phyloP scores from a whole-genome alignment of 1,140 invertebrate genomes.

The Artemia franciscana region DNA sequence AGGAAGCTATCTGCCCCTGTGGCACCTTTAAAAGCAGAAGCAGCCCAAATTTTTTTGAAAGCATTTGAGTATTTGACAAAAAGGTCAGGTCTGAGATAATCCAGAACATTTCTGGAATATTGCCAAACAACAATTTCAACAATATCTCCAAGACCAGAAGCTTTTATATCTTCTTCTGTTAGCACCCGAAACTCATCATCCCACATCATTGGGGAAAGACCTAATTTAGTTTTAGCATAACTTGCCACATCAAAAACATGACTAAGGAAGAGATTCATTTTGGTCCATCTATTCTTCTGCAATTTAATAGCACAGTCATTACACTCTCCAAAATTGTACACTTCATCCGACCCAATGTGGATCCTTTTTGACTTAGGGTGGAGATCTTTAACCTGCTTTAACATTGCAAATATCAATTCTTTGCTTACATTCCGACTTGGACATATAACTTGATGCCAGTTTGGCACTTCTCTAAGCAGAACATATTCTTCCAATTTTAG shows the following conservation, averaged over 20 bases:
- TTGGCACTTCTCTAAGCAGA: conserved; percentile 46
- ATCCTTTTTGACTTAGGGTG: conserved; percentile 20
- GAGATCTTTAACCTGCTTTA: conserved; percentile 19
- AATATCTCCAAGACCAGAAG: conserved; percentile 19
- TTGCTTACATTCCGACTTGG: conserved; percentile 25
- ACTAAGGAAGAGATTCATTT: conserved; percentile 24
- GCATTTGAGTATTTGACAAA: conserved; percentile 26
- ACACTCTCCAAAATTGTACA: conserved; percentile 24
- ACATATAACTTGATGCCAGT: conserved; percentile 48
- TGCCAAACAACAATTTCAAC: conserved; percentile 30
- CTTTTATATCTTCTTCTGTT: conserved; percentile 15
- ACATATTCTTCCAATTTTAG: conserved; percentile 54
- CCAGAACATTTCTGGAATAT: conserved; percentile 23
- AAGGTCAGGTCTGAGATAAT: conserved; percentile 19
- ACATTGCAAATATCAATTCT: conserved; percentile 26
- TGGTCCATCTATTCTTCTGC: conserved; percentile 21
- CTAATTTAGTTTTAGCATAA: conserved; percentile 22
- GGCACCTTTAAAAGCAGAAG: conserved; percentile 33
- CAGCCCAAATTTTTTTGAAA: conserved; percentile 31
- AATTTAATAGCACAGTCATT: conserved; percentile 21
- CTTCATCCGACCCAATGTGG: conserved; percentile 27
- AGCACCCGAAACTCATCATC: conserved; percentile 31
- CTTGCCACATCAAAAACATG: conserved; percentile 24
- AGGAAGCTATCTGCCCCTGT: conserved; percentile 19
- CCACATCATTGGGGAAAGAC: conserved; percentile 36